A percentile compares a stretch with the other conserved stretches of the same genome.
Conservation (phyloP, 2,113 vertebrate genomes). For the Morone saxatilis region DNA sequence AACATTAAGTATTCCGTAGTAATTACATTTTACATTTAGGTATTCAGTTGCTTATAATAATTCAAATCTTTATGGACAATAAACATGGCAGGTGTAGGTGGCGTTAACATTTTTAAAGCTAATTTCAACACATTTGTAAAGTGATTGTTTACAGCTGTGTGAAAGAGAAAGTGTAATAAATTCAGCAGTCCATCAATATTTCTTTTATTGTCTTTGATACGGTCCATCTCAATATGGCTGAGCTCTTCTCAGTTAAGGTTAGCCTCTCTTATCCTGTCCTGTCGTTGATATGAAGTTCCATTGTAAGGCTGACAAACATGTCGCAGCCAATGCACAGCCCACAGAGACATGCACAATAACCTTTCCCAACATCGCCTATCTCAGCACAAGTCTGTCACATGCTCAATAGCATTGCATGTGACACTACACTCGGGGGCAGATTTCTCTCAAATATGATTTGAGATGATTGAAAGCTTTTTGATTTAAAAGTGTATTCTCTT, state of each 20-base stretch:
- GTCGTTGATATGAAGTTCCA: slow-evolving; percentile 60
- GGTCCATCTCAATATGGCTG: slow-evolving; percentile 27
- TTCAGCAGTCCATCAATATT: not conserved
- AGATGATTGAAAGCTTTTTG: slow-evolving; percentile 99
- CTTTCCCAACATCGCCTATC: slow-evolving; percentile 92
- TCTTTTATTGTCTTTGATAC: slow-evolving; percentile 17
- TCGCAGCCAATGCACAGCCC: slow-evolving; percentile 89
- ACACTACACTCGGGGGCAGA: slow-evolving; percentile 89
- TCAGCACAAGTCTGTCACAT: slow-evolving; percentile 90
- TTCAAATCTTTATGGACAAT: not conserved
- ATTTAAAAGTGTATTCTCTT: slow-evolving; percentile 99
- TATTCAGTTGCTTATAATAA: not conserved
- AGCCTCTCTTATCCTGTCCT: slow-evolving; percentile 25
- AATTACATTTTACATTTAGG: not conserved
- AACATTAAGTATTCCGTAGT: not conserved
- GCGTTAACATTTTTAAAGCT: not conserved
- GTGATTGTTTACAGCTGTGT: not conserved
- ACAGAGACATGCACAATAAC: slow-evolving; percentile 88
- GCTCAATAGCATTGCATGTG: slow-evolving; percentile 92
- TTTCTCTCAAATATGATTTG: slow-evolving; percentile 96
- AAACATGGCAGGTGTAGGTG: not conserved
- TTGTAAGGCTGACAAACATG: slow-evolving; percentile 87
- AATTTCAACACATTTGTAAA: not conserved
- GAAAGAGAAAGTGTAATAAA: not conserved
- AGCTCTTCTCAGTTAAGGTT: slow-evolving; percentile 37